Percentiles rank a stretch among this genome's conserved stretches.
phyloP scores from a whole-genome alignment of 2,113 vertebrate genomes.

The Saccopteryx bilineata region DNA sequence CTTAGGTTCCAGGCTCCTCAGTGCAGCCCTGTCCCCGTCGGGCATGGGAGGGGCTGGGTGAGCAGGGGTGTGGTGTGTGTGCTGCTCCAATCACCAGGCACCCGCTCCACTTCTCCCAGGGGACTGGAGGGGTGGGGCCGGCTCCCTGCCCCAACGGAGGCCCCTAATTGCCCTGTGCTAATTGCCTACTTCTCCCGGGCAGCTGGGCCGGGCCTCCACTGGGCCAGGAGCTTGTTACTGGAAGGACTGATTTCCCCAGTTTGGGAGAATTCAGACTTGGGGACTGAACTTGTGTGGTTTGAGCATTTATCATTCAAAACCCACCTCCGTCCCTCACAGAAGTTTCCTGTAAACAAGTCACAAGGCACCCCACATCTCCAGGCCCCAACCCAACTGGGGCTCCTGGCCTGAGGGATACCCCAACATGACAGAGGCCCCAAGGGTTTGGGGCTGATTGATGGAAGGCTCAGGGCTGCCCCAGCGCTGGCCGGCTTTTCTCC shows the following conservation, averaged over 20 bases:
- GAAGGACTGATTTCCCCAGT: neutral
- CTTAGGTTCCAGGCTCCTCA: neutral
- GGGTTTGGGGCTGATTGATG: neutral
- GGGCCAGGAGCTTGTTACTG: neutral
- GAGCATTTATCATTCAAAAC: neutral
- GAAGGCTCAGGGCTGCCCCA: neutral
- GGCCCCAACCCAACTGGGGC: neutral
- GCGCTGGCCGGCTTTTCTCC: fast-evolving
- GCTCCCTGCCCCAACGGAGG: fast-evolving
- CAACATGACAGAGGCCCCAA: fast-evolving
- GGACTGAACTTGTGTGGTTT: neutral
- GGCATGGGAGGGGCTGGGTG: neutral
- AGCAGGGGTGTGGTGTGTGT: neutral
- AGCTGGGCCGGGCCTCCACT: neutral
- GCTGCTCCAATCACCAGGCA: neutral
- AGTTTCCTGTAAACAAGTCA: neutral
- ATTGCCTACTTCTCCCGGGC: neutral
- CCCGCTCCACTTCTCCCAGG: neutral
- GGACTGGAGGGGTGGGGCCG: neutral
- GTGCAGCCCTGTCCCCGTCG: neutral
- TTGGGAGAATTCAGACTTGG: neutral
- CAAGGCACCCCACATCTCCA: neutral
- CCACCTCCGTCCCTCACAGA: neutral
- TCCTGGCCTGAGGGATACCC: neutral
- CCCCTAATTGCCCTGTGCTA: neutral